These are phyloP conservation scores for Patiria pectinifera DNA, from an alignment of 53 echinoderm and acorn worm species.

Conservation along the genomic window DNA sequence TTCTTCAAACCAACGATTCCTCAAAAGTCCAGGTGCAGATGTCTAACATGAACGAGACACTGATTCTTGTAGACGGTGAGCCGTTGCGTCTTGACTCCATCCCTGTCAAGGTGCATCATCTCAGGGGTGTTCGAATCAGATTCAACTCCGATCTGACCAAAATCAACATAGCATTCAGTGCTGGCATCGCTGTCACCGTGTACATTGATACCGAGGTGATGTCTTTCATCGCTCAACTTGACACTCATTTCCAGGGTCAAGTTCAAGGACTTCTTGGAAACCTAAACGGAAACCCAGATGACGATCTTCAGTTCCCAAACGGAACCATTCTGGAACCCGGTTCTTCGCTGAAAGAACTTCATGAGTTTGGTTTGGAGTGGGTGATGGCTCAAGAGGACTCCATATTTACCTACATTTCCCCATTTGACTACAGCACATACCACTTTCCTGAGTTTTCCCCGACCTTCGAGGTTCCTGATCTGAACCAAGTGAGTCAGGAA, in stretches of 20 bases:
- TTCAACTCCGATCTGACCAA: constrained; percentile 44
- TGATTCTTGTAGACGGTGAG: constrained; percentile 57
- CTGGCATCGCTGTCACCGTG: constrained; percentile 51
- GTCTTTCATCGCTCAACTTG: constrained; percentile 73
- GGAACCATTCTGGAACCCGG: constrained; percentile 26
- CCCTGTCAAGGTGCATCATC: background rate
- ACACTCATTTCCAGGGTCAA: constrained; percentile 49
- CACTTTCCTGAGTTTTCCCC: constrained; percentile 57
- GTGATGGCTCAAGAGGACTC: constrained; percentile 46
- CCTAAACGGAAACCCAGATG: constrained; percentile 63
- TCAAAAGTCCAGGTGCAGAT: constrained; percentile 61
- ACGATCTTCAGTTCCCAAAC: constrained; percentile 62
- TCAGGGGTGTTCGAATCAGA: constrained; percentile 26
- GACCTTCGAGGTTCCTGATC: constrained; percentile 62
- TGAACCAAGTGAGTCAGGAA: constrained; percentile 57
- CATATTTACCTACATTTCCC: constrained; percentile 69
- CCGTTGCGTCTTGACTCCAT: constrained; percentile 10
- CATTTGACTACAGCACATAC: constrained; percentile 67
- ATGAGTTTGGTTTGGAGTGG: constrained; percentile 67
- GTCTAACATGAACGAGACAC: constrained; percentile 42
- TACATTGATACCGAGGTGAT: constrained; percentile 53
- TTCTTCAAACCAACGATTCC: constrained; percentile 49
- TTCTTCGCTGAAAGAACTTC: constrained; percentile 60
- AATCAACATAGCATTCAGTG: constrained; percentile 48
- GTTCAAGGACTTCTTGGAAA: constrained; percentile 70